These are phyloP conservation scores for Daphoenositta chrysoptera DNA, from an alignment of 2,113 vertebrate genomes.

Conservation along the genomic window DNA sequence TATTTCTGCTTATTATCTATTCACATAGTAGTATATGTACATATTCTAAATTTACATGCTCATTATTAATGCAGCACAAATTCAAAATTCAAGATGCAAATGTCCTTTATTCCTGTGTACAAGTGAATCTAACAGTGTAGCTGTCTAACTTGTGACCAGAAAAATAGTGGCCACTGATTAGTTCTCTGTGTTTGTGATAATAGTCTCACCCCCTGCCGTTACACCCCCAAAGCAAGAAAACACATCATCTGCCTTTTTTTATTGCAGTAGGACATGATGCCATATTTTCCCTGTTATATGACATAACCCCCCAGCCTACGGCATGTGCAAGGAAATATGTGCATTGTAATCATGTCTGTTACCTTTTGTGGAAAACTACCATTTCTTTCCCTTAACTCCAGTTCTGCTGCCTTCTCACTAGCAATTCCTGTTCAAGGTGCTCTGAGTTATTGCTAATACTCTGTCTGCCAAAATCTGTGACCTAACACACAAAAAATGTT, in stretches of 20 bases:
- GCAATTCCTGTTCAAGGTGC: background rate
- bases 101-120: background rate
- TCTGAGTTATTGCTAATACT: background rate
- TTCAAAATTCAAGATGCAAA: background rate
- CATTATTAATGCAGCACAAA: background rate
- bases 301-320: rapidly evolving
- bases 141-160: background rate
- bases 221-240: rapidly evolving
- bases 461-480: background rate
- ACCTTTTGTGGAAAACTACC: background rate
- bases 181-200: background rate
- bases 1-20: background rate
- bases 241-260: background rate
- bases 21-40: background rate
- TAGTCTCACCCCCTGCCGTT: rapidly evolving
- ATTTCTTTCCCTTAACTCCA: background rate
- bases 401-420: background rate
- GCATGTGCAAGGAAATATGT: background rate
- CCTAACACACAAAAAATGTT: background rate
- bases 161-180: background rate
- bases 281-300: background rate
- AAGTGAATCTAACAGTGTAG: background rate
- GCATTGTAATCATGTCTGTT: background rate
- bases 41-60: background rate
- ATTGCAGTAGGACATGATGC: background rate